A percentile compares a stretch with the other conserved stretches of the same genome.
Evolutionary conservation across 2,888 invertebrate species (phyloP).

Genomic region (Liposcelis brunnea): DNA sequence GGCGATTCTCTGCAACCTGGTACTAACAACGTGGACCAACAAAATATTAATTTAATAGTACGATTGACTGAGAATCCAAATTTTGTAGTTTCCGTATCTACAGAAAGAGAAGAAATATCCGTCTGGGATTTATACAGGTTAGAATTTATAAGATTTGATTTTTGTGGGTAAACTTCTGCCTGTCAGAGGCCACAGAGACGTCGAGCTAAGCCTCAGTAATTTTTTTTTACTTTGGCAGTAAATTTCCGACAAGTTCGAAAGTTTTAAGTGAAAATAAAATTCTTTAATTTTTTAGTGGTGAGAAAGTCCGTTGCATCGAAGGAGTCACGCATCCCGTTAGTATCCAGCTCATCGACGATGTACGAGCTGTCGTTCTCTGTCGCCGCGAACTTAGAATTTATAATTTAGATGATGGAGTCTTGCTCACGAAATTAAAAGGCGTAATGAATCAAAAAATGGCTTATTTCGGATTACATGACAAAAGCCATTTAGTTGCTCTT

Average conservation of each 20-base stretch:
- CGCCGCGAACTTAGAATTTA: slow-evolving; percentile 63
- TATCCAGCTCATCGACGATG: slow-evolving; percentile 57
- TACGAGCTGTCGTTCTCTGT: slow-evolving; percentile 62
- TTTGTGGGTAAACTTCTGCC: slow-evolving; percentile 6
- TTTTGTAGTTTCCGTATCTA: slow-evolving; percentile 58
- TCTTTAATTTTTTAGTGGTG: slow-evolving; percentile 33
- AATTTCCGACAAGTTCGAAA: background rate
- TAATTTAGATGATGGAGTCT: slow-evolving; percentile 53
- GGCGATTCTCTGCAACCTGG: slow-evolving; percentile 17
- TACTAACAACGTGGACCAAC: background rate
- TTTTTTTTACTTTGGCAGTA: no score
- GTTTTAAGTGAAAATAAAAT: slow-evolving; percentile 3
- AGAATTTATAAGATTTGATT: slow-evolving; percentile 7
- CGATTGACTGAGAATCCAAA: slow-evolving; percentile 46
- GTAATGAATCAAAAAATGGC: slow-evolving; percentile 92
- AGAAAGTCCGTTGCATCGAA: slow-evolving; percentile 47
- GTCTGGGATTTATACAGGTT: slow-evolving; percentile 59
- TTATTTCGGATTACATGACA: slow-evolving; percentile 68
- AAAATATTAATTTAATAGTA: slow-evolving; percentile 38
- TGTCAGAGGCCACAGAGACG: no score
- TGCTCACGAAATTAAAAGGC: slow-evolving; percentile 29
- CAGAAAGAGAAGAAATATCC: slow-evolving; percentile 55
- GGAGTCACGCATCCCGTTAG: slow-evolving; percentile 63
- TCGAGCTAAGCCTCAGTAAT: no score
- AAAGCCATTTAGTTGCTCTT: slow-evolving; percentile 60